Conservation (phyloP, 2,888 invertebrate species). For the Brachynemurus nebulosus region DNA sequence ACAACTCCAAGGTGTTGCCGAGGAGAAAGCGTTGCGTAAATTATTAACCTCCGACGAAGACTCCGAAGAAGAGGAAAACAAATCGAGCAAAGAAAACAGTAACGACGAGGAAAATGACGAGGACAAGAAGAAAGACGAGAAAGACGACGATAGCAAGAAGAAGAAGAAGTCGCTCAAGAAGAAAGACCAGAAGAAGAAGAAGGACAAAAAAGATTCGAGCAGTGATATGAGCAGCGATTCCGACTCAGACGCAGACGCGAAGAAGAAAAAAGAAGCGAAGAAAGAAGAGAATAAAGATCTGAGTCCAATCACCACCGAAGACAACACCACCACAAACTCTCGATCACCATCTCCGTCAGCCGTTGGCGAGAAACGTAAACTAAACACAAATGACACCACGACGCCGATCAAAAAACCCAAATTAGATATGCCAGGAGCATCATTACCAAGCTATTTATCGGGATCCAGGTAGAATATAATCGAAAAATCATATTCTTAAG, state of each 20-base stretch:
- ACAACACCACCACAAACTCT: conserved; percentile 38
- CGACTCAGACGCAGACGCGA: conserved; percentile 54
- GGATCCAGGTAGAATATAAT: conserved; percentile 38
- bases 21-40: conserved; percentile 53
- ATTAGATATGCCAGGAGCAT: conserved; percentile 33
- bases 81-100: conserved; percentile 53
- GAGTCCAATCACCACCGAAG: conserved; percentile 30
- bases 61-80: conserved; percentile 70
- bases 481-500: too few species aligned
- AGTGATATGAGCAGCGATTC: conserved; percentile 59
- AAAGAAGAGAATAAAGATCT: conserved; percentile 31
- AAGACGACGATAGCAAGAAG: conserved; percentile 40
- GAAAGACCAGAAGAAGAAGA: conserved; percentile 43
- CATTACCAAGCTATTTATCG: conserved; percentile 32
- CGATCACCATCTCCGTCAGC: conserved; percentile 35
- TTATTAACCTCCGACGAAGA: conserved; percentile 79
- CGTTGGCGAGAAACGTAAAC: conserved; percentile 29
- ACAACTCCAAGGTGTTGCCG: conserved; percentile 51
- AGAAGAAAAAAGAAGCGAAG: conserved; percentile 33
- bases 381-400: conserved; percentile 31
- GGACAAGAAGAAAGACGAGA: conserved; percentile 48
- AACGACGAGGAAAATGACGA: conserved; percentile 56
- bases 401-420: conserved; percentile 40
- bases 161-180: conserved; percentile 48
- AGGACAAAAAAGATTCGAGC: conserved; percentile 46